These are phyloP conservation scores for Bacillus rossius DNA, from an alignment of 1,140 invertebrate species.

Conservation along the genomic window DNA sequence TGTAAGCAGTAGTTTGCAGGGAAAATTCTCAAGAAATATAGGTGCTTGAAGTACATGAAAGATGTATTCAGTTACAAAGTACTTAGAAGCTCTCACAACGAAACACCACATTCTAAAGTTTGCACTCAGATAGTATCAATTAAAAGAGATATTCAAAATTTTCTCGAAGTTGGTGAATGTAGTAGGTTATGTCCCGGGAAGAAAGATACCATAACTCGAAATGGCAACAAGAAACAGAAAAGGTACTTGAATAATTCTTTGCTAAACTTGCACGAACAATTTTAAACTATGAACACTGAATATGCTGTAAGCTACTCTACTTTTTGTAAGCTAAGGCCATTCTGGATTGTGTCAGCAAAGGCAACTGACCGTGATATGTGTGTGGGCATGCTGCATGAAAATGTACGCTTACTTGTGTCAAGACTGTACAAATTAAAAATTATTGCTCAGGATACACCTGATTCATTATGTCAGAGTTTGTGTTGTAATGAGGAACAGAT, in stretches of 20 bases:
- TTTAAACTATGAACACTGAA: conserved; percentile 12
- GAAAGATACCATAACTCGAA: conserved; percentile 26
- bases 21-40: too few relatives aligned
- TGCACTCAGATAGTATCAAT: too few relatives aligned
- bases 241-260: conserved; percentile 24
- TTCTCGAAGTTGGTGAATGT: conserved; percentile 25
- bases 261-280: conserved; percentile 24
- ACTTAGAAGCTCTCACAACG: too few relatives aligned
- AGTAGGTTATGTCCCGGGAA: conserved; percentile 23
- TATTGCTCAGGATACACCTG: conserved; percentile 12
- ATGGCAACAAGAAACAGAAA: conserved; percentile 24
- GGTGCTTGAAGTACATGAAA: too few relatives aligned
- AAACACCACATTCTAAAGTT: too few relatives aligned
- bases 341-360: conserved; percentile 19
- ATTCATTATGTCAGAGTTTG: background rate
- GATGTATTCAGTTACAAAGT: too few relatives aligned
- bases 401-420: conserved; percentile 14
- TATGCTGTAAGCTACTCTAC: conserved; percentile 12
- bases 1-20: too few relatives aligned
- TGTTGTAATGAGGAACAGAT: background rate
- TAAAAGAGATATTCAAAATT: background rate
- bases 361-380: conserved; percentile 19
- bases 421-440: conserved; percentile 19
- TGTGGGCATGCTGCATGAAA: conserved; percentile 17
- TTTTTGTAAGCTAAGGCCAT: conserved; percentile 22